phyloP scores from a whole-genome alignment of 2,888 invertebrate genomes.

The Caenorhabditis doughertyi region DNA sequence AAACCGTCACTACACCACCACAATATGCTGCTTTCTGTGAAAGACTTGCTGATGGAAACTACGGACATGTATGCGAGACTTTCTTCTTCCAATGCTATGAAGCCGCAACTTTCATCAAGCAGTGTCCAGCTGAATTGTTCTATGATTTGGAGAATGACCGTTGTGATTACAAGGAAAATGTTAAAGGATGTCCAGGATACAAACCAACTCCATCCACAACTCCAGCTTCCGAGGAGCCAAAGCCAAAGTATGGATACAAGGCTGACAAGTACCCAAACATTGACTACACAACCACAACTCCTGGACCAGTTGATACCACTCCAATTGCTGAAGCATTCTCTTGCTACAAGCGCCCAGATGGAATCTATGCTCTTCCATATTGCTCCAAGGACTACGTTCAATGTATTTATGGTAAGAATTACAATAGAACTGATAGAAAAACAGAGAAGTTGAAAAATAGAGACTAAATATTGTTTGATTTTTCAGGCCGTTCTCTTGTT shows the following conservation, averaged over 20 bases:
- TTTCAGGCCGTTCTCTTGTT: slow-evolving; percentile 44
- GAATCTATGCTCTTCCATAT: slow-evolving; percentile 69
- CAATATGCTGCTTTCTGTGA: slow-evolving; percentile 60
- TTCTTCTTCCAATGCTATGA: slow-evolving; percentile 61
- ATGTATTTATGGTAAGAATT: slow-evolving; percentile 60
- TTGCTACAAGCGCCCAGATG: slow-evolving; percentile 64
- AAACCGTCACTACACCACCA: slow-evolving; percentile 17
- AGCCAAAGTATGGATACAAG: slow-evolving; percentile 17
- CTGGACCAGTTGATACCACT: slow-evolving; percentile 44
- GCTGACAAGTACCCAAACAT: slow-evolving; percentile 36
- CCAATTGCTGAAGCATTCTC: slow-evolving; percentile 53
- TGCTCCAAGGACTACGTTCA: slow-evolving; percentile 70
- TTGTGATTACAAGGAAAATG: slow-evolving; percentile 69
- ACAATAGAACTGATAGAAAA: too few species aligned
- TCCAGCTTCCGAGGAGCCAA: slow-evolving; percentile 13
- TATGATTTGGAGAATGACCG: slow-evolving; percentile 60
- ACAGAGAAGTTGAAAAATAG: background rate
- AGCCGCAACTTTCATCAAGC: slow-evolving; percentile 44
- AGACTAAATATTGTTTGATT: background rate
- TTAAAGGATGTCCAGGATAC: slow-evolving; percentile 72
- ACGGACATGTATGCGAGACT: slow-evolving; percentile 54
- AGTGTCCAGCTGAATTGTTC: slow-evolving; percentile 73
- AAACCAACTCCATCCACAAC: slow-evolving; percentile 42
- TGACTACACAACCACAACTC: slow-evolving; percentile 46
- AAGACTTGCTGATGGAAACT: slow-evolving; percentile 63